Evolutionary conservation across 2,113 vertebrate genomes (phyloP).

Genomic region (Gasterosteus nipponicus): DNA sequence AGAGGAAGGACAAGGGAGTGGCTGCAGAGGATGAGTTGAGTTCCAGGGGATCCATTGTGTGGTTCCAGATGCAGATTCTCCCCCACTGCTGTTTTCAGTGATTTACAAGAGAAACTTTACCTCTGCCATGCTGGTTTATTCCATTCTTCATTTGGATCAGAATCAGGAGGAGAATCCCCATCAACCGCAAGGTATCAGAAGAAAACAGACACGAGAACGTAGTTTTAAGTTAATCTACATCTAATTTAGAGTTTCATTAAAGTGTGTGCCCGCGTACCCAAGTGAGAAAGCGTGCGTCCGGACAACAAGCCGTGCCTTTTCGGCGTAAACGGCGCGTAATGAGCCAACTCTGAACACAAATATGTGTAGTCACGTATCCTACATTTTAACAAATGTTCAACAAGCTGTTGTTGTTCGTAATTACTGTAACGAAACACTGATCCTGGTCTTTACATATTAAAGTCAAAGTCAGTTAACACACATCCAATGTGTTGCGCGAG

Average conservation of each 20-base stretch:
- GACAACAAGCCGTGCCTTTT: not conserved
- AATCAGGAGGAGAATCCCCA: conserved; percentile 10
- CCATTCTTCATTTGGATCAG: not conserved
- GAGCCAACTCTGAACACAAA: conserved; percentile 3
- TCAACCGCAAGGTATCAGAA: not conserved
- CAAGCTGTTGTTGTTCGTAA: not conserved
- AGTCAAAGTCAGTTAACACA: not conserved
- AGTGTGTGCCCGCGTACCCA: not conserved
- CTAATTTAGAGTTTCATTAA: not conserved
- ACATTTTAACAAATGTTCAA: not conserved
- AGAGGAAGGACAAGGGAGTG: conserved; percentile 32
- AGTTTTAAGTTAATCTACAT: not conserved
- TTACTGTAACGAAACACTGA: not conserved
- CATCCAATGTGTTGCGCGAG: conserved; percentile 7
- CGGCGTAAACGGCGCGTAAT: not conserved
- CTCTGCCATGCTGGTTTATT: not conserved
- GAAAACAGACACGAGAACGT: not conserved
- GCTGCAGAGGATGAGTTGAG: conserved; percentile 64
- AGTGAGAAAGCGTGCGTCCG: not conserved
- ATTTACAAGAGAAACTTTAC: conserved; percentile 21
- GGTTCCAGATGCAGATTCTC: conserved; percentile 1
- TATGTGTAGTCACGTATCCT: not conserved
- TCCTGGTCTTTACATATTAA: not conserved
- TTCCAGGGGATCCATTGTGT: conserved; percentile 68
- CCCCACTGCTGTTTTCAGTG: not conserved